Evolutionary conservation across 2,113 vertebrate species (phyloP), one percentile per base, ranked within the genome.

Genomic region (Calcarius ornatus): DNA sequence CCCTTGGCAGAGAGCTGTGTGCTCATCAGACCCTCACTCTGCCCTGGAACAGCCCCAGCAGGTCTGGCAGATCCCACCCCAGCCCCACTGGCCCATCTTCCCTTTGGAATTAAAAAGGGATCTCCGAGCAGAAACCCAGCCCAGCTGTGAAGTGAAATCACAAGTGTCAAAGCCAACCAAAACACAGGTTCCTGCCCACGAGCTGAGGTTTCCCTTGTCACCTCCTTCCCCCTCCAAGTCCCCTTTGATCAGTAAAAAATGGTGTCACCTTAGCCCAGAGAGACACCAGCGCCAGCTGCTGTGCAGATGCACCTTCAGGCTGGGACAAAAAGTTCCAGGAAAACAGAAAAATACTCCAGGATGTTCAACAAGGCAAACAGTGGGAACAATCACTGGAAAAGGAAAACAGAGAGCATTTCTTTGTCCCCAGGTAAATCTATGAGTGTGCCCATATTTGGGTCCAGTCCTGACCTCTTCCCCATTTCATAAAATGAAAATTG

Each of bases 231-330:
- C 65, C 47, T 28, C 60, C 3, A 3, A 35, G 45, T 42, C 40
- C 25, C 60, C 47, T 89, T 54, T 54, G 57, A 59, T 56, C 28
- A 31, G 42, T 2, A 25, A 51, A 81, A 57, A 18, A 65, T 21
- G 4, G 13, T 2, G 27, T 42, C 35, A 50, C 50, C 38, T 40
- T 3, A 61, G 57, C 14, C 24, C 30, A 22, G 47, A 22, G 47
- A 30, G 24, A 63, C 61, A 35, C 10, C 51, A 23, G 2, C 1
- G 35, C 43, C 15, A 31, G 56, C 82, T 86, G 51, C 47, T 27
- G 4, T 0, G 3, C 51, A 66, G 37, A 42, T 48, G 43, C 27
- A 15, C 15, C 68, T 64, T 31, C 0, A 4, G 47, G 4, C 10
- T 33, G 38, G 15, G n/a, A 73, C 59, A 57, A 6, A 65, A 57